Base-by-base conservation (phyloP, 2,113 vertebrate genomes). In the Anoura caudifer region DNA sequence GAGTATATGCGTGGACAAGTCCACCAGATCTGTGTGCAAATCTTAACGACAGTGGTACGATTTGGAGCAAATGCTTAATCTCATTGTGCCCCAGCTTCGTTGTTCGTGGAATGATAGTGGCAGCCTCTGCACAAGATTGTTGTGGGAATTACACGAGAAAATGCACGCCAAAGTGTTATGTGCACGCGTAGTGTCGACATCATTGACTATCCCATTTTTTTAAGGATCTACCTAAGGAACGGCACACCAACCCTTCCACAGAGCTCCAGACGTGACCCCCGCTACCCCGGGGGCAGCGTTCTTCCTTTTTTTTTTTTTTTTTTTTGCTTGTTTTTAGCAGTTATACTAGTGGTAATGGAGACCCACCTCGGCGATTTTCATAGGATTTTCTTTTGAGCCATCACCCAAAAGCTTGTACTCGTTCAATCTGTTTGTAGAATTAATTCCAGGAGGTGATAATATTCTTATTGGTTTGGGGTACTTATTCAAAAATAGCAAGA, bases 401-500 rank as follows among this genome's bases (percentile, higher is more conserved):
- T n/a, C 59, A 65, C 41, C 47, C 50, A 38, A 59, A 95, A 65
- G 20, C 20, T 70, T 41, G 41, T 76, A 45, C 2, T 41, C 90
- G 4, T 70, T 63, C 54, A 24, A 43, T 85, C 47, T 50, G 41
- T 72, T 80, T 80, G 56, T 61, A 86, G 41, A 61, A 61, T 86
- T 90, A 67, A 76, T 17, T 93, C 28, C 14, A 95, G 36, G 10
- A 81, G 54, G 33, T 3, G n/a, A 84, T 43, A n/a, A 90, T 90
- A 83, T 56, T 83, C 28, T 61, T 81, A 80, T 11, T 63, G 41
- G 67, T 36, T 95, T 73, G 54, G 33, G 3, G n/a, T 73, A 84
- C 76, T 82, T 69, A 84, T 67, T 56, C 26, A 17, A 91, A 94
- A 94, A 87, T n/a, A 86, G 45, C 17, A 87, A 91, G 54, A 80